Evolutionary conservation across 2,888 invertebrate species (phyloP).

Genomic region (Antitype chi): DNA sequence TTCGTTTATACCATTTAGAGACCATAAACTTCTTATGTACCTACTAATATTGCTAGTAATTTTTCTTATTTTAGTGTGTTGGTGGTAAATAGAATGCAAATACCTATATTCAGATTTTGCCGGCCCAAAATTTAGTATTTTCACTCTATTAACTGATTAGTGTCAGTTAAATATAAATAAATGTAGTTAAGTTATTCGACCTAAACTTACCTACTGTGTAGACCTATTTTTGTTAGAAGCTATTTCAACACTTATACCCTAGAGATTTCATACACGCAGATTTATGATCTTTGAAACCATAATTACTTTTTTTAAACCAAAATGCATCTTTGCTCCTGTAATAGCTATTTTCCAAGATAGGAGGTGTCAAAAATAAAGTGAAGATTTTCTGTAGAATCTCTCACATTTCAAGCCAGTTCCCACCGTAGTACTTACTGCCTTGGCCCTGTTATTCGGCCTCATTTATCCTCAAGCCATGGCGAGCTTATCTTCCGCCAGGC

Average conservation of each 20-base stretch:
- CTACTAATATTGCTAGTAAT: neutral
- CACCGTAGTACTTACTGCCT: constrained; percentile 62
- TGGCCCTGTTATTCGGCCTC: constrained; percentile 75
- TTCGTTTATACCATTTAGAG: no score
- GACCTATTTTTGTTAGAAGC: neutral
- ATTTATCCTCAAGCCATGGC: constrained; percentile 80
- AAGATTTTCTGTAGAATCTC: neutral
- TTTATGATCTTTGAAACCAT: neutral
- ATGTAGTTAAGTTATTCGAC: constrained; percentile 18
- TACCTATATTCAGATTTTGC: constrained; percentile 7
- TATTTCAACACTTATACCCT: neutral
- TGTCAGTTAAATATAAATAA: neutral
- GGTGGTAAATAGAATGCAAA: constrained; percentile 18
- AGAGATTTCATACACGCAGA: neutral
- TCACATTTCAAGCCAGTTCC: constrained; percentile 13
- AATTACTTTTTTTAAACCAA: neutral
- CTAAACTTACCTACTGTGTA: neutral
- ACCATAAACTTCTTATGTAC: constrained; percentile 10
- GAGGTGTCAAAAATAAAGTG: neutral
- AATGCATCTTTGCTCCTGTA: neutral
- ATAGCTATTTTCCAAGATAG: neutral
- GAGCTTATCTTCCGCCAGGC: constrained; percentile 78
- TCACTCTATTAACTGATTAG: neutral
- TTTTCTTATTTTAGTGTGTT: constrained; percentile 17
- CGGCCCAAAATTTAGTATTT: neutral